These are phyloP conservation scores for Chymomyza costata DNA, from an alignment of 1,140 invertebrate genomes.

Conservation along the genomic window DNA sequence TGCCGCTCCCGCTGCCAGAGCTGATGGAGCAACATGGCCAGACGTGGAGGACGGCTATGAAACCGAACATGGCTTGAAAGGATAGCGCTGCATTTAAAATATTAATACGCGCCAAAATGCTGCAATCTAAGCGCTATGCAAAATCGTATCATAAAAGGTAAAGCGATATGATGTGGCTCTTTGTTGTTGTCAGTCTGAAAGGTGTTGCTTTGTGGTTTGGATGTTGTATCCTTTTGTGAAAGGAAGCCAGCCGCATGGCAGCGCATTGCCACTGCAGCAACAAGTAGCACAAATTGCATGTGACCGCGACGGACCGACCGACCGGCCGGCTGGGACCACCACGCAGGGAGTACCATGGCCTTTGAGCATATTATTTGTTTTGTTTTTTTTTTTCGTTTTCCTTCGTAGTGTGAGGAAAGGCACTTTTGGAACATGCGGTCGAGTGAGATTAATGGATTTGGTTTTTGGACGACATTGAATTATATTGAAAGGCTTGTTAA, in stretches of 20 bases:
- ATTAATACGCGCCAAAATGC: constrained; percentile 44
- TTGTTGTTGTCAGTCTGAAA: constrained; percentile 29
- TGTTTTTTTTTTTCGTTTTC: background rate
- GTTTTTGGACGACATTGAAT: constrained; percentile 33
- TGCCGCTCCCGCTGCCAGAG: constrained; percentile 36
- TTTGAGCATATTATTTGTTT: constrained; percentile 1
- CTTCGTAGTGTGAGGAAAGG: too few relatives aligned
- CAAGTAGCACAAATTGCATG: constrained; percentile 55
- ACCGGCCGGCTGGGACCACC: too few relatives aligned
- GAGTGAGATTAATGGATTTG: constrained; percentile 50
- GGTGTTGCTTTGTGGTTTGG: constrained; percentile 27
- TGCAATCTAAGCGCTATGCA: constrained; percentile 61
- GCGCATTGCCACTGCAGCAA: too few relatives aligned
- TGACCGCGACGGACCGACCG: constrained; percentile 2
- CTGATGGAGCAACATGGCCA: constrained; percentile 21
- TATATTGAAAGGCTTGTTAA: constrained; percentile 41
- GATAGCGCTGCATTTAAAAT: constrained; percentile 39
- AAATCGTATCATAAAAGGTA: constrained; percentile 57
- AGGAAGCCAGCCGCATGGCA: constrained; percentile 18
- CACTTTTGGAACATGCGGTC: background rate
- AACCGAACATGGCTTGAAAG: constrained; percentile 63
- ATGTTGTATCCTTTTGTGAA: constrained; percentile 28
- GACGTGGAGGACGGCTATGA: constrained; percentile 44
- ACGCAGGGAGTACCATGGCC: too few relatives aligned
- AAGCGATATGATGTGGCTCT: constrained; percentile 29